Evolutionary conservation across 2,797 vertebrate genomes (phyloP).

Genomic region (Channallabes apus): DNA sequence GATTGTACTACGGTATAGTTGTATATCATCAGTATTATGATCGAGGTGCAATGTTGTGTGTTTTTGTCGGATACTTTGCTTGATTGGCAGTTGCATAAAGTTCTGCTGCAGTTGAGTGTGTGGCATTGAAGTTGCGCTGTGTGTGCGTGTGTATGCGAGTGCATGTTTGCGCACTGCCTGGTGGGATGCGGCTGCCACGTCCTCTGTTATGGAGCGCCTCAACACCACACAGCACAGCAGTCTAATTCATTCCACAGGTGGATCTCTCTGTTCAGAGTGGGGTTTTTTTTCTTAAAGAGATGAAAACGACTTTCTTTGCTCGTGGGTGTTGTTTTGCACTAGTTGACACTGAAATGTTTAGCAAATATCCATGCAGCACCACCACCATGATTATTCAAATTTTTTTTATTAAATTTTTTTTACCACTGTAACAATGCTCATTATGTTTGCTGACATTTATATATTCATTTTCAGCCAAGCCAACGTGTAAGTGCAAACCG

Average conservation of each 20-base stretch:
- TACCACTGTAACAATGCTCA: not conserved
- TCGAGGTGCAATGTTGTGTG: not conserved
- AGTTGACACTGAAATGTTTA: not conserved
- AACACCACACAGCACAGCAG: conserved; percentile 33
- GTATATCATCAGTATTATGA: not conserved
- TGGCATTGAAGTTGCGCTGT: conserved; percentile 22
- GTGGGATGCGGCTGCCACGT: conserved; percentile 61
- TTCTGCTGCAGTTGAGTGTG: not conserved
- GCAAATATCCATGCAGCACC: not conserved
- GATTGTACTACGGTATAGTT: not conserved
- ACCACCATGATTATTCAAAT: not conserved
- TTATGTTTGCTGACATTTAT: not conserved
- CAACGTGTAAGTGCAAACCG: not conserved
- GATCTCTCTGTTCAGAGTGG: conserved; percentile 7
- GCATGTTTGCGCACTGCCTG: conserved; percentile 16
- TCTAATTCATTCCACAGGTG: conserved; percentile 56
- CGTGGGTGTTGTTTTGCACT: not conserved
- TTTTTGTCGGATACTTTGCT: not conserved
- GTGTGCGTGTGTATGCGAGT: not conserved
- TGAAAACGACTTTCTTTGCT: not conserved
- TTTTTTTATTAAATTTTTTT: not conserved
- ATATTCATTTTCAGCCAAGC: not conserved
- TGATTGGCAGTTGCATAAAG: not conserved
- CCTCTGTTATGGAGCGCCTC: conserved; percentile 48
- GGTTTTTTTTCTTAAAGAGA: not conserved